These are phyloP conservation scores for Noctilio leporinus DNA, from an alignment of 2,113 vertebrate genomes.

Conservation along the genomic window DNA sequence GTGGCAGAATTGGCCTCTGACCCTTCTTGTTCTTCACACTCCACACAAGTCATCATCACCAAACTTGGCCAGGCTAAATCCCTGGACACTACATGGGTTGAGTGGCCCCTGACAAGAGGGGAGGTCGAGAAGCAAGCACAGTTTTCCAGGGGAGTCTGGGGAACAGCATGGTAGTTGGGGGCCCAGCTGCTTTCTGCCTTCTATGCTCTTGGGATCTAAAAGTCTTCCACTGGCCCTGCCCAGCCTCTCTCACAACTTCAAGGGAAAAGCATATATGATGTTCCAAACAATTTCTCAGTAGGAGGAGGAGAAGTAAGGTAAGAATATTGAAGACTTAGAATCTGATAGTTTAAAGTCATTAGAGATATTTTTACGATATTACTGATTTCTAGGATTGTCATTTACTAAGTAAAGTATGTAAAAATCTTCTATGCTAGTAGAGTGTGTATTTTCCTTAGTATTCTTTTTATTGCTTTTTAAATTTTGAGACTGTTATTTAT, in stretches of 20 bases:
- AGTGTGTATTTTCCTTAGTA: not conserved
- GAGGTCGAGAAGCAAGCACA: not conserved
- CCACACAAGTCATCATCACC: not conserved
- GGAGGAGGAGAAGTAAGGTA: not conserved
- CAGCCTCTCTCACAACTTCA: not conserved
- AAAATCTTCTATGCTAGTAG: not conserved
- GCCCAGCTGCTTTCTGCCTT: not conserved
- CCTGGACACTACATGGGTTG: not conserved
- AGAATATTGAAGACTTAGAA: not conserved
- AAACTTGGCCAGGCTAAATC: not conserved
- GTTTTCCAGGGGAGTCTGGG: not conserved
- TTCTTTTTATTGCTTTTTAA: not conserved
- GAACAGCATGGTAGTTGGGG: not conserved
- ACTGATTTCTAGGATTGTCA: not conserved
- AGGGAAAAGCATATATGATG: not conserved
- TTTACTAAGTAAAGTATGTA: not conserved
- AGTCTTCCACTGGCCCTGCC: not conserved
- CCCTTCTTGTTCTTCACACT: not conserved
- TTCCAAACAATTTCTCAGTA: not conserved
- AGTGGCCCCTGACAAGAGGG: not conserved
- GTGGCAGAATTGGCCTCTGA: not conserved
- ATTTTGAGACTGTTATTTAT: constrained; percentile 4
- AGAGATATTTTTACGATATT: not conserved
- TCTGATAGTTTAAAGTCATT: not conserved
- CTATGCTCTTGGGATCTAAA: not conserved